phyloP scores from a whole-genome alignment of 2,888 invertebrate species.

The Stenurella melanura region DNA sequence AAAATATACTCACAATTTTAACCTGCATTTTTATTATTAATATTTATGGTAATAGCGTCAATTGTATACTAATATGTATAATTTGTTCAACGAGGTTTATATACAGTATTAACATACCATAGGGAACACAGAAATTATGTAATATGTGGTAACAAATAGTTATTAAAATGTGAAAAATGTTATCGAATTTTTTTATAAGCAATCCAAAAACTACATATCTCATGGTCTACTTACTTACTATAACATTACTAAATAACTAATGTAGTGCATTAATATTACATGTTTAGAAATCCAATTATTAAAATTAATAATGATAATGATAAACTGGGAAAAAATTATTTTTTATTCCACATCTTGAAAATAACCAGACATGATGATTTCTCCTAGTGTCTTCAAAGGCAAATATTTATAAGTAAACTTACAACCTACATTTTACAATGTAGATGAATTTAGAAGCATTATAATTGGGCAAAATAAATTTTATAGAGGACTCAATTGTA shows the following conservation, averaged over 20 bases:
- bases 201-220: neutral
- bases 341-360: neutral
- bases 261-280: neutral
- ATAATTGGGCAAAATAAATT: too few species aligned
- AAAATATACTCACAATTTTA: neutral
- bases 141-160: neutral
- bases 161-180: neutral
- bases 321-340: neutral
- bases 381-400: too few species aligned
- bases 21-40: neutral
- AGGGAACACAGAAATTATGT: neutral
- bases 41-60: neutral
- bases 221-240: neutral
- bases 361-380: too few species aligned
- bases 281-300: neutral
- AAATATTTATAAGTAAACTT: too few species aligned
- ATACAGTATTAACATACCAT: neutral
- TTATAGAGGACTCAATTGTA: too few species aligned
- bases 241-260: neutral
- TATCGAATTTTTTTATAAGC: neutral
- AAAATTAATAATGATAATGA: neutral
- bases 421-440: too few species aligned
- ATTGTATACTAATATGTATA: neutral
- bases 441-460: too few species aligned
- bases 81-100: neutral